A percentile compares a stretch with the other conserved stretches of the same genome.
Conservation (phyloP, 2,113 vertebrate species). For the Podarcis cretensis region DNA sequence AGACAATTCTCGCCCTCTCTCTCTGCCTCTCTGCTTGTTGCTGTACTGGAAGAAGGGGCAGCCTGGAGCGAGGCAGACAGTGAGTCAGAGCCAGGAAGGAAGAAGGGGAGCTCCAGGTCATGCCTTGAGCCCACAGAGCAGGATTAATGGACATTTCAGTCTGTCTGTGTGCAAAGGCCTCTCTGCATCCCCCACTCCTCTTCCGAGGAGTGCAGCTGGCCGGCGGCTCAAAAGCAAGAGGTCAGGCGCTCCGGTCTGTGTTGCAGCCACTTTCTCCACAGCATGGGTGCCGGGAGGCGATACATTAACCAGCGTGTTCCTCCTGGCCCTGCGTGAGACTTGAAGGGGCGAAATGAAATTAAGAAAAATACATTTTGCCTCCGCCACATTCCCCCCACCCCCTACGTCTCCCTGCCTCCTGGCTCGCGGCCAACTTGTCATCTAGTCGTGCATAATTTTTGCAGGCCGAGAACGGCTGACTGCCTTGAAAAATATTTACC, state of each 20-base stretch:
- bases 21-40: neutral
- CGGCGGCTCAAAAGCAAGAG: fast-evolving
- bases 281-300: neutral
- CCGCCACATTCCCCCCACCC: too few relatives aligned
- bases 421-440: too few relatives aligned
- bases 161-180: neutral
- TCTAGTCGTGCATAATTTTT: too few relatives aligned
- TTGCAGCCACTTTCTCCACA: neutral
- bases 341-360: fast-evolving
- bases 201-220: fast-evolving
- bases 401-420: too few relatives aligned
- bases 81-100: slow-evolving; percentile 6
- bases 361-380: neutral
- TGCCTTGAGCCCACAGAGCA: neutral
- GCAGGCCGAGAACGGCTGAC: too few relatives aligned
- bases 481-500: too few relatives aligned
- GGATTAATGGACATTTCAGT: neutral
- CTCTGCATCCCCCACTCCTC: neutral
- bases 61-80: slow-evolving; percentile 3
- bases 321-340: neutral
- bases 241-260: fast-evolving
- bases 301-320: fast-evolving
- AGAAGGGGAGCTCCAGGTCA: neutral
- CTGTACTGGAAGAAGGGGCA: neutral
- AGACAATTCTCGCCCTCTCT: neutral